Conservation (phyloP, 2,797 vertebrate species). For the Melanotaenia parkinsoni region DNA sequence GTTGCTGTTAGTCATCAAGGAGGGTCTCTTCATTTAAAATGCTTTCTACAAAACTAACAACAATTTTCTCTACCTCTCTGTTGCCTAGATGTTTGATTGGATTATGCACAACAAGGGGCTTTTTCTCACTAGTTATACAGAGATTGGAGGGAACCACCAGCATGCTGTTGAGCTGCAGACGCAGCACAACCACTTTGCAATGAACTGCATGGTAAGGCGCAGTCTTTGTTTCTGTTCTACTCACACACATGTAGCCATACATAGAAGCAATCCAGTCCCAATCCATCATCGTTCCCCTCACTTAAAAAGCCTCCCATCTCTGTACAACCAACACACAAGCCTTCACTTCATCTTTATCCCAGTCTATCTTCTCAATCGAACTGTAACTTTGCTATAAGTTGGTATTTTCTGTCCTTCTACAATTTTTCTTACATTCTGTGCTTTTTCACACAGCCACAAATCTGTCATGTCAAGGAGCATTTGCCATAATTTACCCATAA, state of each 20-base stretch:
- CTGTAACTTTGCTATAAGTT: background rate
- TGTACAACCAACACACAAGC: background rate
- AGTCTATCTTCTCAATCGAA: constrained; percentile 6
- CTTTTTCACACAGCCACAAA: constrained; percentile 85
- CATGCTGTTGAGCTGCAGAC: constrained; percentile 98
- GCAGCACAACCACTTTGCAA: constrained; percentile 99
- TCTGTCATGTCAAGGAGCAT: constrained; percentile 80
- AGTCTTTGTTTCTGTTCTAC: background rate
- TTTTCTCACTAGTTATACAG: constrained; percentile 97
- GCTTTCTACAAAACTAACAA: constrained; percentile 7
- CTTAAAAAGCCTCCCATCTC: constrained; percentile 26
- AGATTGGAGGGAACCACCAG: constrained; percentile 96
- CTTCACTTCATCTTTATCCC: constrained; percentile 23
- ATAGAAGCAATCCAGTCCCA: constrained; percentile 17
- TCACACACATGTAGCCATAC: background rate
- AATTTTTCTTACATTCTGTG: constrained; percentile 81
- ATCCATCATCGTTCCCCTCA: constrained; percentile 54
- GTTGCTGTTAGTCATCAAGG: background rate
- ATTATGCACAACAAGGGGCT: constrained; percentile 99
- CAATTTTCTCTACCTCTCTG: constrained; percentile 22
- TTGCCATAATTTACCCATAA: constrained; percentile 66
- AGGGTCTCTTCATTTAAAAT: constrained; percentile 16
- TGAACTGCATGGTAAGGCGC: constrained; percentile 98
- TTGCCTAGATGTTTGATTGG: constrained; percentile 98
- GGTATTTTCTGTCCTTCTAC: constrained; percentile 44